A percentile compares a stretch with the other conserved stretches of the same genome.
Evolutionary conservation across 2,888 invertebrate species (phyloP).

Genomic region (Cheilosia grossa): DNA sequence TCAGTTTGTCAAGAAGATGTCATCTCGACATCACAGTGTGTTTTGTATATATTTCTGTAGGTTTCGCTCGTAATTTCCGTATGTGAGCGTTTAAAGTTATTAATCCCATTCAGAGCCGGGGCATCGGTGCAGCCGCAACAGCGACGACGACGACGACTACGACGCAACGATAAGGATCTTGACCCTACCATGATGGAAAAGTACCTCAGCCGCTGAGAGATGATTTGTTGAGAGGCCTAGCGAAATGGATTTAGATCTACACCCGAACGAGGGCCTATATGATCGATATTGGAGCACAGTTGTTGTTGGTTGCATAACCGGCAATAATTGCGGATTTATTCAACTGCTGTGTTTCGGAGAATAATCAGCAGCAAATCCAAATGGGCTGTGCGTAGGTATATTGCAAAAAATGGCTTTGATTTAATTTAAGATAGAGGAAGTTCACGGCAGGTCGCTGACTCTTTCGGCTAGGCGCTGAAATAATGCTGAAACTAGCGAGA

Average conservation of each 20-base stretch:
- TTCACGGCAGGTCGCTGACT: constrained; percentile 64
- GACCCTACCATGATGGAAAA: constrained; percentile 71
- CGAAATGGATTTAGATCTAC: constrained; percentile 72
- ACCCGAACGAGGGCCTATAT: constrained; percentile 56
- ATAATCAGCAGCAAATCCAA: constrained; percentile 29
- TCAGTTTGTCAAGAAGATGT: constrained; percentile 75
- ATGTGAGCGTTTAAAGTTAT: constrained; percentile 59
- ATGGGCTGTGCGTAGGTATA: constrained; percentile 58
- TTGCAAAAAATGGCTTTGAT: constrained; percentile 42
- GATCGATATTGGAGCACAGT: constrained; percentile 69
- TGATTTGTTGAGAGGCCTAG: constrained; percentile 73
- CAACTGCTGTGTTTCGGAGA: constrained; percentile 57
- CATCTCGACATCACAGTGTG: constrained; percentile 54
- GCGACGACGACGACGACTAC: constrained; percentile 35
- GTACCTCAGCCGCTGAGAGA: constrained; percentile 67
- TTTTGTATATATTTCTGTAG: constrained; percentile 19
- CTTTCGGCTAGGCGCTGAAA: constrained; percentile 2
- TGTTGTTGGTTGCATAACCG: constrained; percentile 56
- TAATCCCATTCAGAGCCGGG: constrained; percentile 65
- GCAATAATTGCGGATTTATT: constrained; percentile 57
- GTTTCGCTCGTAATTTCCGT: constrained; percentile 48
- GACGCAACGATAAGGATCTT: constrained; percentile 71
- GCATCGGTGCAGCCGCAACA: constrained; percentile 34
- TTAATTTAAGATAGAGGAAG: constrained; percentile 70
- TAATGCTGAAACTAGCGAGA: neutral